phyloP scores from a whole-genome alignment of 1,140 invertebrate genomes.

The Goniozus legneri region DNA sequence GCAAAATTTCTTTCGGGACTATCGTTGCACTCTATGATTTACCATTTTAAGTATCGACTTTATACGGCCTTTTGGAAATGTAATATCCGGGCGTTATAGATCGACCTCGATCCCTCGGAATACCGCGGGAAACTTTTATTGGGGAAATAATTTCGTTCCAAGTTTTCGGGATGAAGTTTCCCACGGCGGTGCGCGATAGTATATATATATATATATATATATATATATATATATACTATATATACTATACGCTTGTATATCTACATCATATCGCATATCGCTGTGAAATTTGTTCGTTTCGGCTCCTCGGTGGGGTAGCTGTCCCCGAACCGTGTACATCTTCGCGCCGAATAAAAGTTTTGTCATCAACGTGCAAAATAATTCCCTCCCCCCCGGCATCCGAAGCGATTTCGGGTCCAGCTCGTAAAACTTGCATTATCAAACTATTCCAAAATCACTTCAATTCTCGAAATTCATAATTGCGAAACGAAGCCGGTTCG shows the following conservation, averaged over 20 bases:
- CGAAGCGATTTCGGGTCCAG: too few species aligned
- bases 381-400: too few species aligned
- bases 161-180: slow-evolving; percentile 25
- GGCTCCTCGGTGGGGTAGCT: slow-evolving; percentile 13
- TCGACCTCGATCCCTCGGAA: slow-evolving; percentile 20
- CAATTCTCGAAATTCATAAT: too few species aligned
- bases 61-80: slow-evolving; percentile 13
- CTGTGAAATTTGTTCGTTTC: too few species aligned
- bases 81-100: slow-evolving; percentile 27
- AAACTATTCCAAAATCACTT: too few species aligned
- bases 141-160: slow-evolving; percentile 27
- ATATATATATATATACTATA: too few species aligned
- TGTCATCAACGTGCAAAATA: slow-evolving; percentile 19
- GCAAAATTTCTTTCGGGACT: too few species aligned
- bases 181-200: background rate
- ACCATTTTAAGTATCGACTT: slow-evolving; percentile 8
- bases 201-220: too few species aligned
- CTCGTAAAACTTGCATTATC: too few species aligned
- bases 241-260: too few species aligned
- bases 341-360: slow-evolving; percentile 24
- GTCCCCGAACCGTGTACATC: slow-evolving; percentile 1
- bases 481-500: too few species aligned
- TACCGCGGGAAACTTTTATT: slow-evolving; percentile 27
- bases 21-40: slow-evolving; percentile 9
- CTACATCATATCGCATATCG: too few species aligned